Conservation (phyloP, 2,888 invertebrate species). For the Luffia ferchaultella region DNA sequence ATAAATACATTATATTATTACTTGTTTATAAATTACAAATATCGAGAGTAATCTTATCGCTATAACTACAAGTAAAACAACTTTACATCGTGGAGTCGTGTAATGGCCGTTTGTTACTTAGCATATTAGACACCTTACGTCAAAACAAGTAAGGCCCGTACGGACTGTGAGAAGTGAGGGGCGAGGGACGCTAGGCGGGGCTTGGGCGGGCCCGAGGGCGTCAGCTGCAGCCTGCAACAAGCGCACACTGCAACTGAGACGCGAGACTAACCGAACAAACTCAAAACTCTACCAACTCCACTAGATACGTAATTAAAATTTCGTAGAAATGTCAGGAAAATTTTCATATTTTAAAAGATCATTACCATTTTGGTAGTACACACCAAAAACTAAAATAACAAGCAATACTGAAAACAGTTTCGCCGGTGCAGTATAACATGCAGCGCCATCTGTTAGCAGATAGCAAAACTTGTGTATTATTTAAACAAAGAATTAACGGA, state of each 20-base stretch:
- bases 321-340: background rate
- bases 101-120: slow-evolving; percentile 20
- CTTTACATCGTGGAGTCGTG: background rate
- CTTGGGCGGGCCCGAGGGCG: slow-evolving; percentile 51
- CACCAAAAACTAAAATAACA: too few relatives aligned
- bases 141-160: slow-evolving; percentile 52
- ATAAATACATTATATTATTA: background rate
- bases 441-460: slow-evolving; percentile 45
- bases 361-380: too few relatives aligned
- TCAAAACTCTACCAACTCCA: too few relatives aligned
- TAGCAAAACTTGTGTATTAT: slow-evolving; percentile 53
- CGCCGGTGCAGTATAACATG: slow-evolving; percentile 11
- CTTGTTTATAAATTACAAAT: background rate
- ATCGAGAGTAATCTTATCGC: background rate
- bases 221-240: slow-evolving; percentile 37
- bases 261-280: slow-evolving; percentile 22
- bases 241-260: slow-evolving; percentile 28
- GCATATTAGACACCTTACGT: slow-evolving; percentile 53
- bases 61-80: background rate
- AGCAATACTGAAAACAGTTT: background rate
- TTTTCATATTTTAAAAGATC: slow-evolving; percentile 6
- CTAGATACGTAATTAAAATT: too few relatives aligned
- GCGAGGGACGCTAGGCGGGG: slow-evolving; percentile 25
- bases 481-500: too few relatives aligned
- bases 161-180: slow-evolving; percentile 15